Conservation (phyloP, 2,888 invertebrate species). For the Euspilapteryx auroguttella region DNA sequence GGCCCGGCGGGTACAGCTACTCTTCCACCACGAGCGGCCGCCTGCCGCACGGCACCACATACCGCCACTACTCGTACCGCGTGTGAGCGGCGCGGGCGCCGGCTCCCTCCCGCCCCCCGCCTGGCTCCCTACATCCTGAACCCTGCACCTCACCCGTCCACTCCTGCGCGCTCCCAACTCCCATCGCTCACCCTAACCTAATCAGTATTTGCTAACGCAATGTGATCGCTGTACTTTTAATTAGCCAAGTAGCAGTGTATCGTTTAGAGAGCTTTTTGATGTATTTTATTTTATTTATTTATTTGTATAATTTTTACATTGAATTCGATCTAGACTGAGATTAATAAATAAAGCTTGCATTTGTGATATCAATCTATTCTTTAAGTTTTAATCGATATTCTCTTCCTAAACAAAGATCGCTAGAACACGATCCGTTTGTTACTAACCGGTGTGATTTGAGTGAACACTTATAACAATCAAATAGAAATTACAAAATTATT, state of each 20-base stretch:
- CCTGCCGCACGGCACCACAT: constrained; percentile 79
- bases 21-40: constrained; percentile 77
- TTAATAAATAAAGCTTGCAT: constrained; percentile 60
- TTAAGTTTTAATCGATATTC: constrained; percentile 27
- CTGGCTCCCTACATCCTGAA: too few relatives aligned
- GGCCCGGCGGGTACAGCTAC: constrained; percentile 85
- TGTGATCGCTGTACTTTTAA: constrained; percentile 47
- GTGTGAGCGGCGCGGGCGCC: constrained; percentile 75
- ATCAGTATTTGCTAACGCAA: constrained; percentile 54
- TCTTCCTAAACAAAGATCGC: constrained; percentile 22
- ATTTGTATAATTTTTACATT: constrained; percentile 23
- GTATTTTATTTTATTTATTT: constrained; percentile 18
- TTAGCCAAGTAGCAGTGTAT: constrained; percentile 36
- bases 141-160: constrained; percentile 23
- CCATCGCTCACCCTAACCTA: constrained; percentile 10
- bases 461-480: too few relatives aligned
- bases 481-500: too few relatives aligned
- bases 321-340: constrained; percentile 49
- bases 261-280: constrained; percentile 29
- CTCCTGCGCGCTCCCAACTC: constrained; percentile 11
- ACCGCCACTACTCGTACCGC: constrained; percentile 86
- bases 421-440: constrained; percentile 29
- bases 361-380: constrained; percentile 32
- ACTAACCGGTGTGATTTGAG: constrained; percentile 9
- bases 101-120: constrained; percentile 17